phyloP scores from a whole-genome alignment of 2,113 vertebrate species.

The Lontra canadensis region DNA sequence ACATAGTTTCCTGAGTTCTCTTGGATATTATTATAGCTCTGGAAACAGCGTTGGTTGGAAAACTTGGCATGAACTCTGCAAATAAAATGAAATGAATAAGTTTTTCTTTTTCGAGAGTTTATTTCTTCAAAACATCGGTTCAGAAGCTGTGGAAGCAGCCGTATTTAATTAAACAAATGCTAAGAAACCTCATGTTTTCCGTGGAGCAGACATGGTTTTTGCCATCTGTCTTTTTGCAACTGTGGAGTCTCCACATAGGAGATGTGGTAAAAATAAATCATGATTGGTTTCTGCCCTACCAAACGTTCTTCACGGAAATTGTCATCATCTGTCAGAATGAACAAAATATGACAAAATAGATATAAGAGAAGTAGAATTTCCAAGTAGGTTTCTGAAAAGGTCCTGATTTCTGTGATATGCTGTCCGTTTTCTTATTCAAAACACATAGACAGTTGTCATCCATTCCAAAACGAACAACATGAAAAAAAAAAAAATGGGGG shows the following conservation, averaged over 20 bases:
- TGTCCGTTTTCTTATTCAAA: constrained; percentile 47
- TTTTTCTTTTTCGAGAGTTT: constrained; percentile 70
- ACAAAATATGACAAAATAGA: constrained; percentile 51
- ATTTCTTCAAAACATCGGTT: constrained; percentile 63
- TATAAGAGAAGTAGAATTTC: constrained; percentile 55
- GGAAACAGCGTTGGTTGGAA: constrained; percentile 59
- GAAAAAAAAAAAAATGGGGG: background rate
- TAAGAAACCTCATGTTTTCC: constrained; percentile 57
- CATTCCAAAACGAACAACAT: constrained; percentile 30
- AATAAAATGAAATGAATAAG: constrained; percentile 72
- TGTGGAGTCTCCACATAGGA: constrained; percentile 45
- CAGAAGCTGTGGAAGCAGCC: constrained; percentile 64
- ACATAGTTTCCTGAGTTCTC: constrained; percentile 49
- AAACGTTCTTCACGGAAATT: constrained; percentile 72
- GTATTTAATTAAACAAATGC: constrained; percentile 69
- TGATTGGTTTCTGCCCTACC: constrained; percentile 68
- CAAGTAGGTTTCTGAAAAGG: constrained; percentile 46
- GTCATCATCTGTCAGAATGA: constrained; percentile 54
- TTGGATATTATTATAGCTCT: constrained; percentile 69
- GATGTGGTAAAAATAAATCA: background rate
- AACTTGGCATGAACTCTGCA: constrained; percentile 67
- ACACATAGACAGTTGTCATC: constrained; percentile 5
- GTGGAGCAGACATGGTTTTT: background rate
- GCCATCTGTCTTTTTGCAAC: constrained; percentile 62
- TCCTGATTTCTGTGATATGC: constrained; percentile 51